phyloP scores from a whole-genome alignment of 1,140 invertebrate species.

The Brachionus plicatilis region DNA sequence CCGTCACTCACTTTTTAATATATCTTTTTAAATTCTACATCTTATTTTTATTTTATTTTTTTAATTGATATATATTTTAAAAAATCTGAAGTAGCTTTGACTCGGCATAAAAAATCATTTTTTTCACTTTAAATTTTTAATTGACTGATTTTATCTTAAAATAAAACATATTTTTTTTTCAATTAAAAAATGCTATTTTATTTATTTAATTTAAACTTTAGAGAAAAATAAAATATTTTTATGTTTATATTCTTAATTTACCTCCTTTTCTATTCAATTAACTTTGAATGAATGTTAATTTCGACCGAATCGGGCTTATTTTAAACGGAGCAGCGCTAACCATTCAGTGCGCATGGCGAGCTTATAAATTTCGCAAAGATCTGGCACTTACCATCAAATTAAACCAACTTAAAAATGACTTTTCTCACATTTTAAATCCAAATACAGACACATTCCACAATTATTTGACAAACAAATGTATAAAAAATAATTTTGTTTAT shows the following conservation, averaged over 20 bases:
- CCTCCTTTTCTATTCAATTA: constrained; percentile 12
- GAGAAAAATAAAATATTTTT: neutral
- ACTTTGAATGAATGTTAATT: constrained; percentile 13
- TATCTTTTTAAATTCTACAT: too few species aligned
- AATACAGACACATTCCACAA: neutral
- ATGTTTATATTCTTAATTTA: neutral
- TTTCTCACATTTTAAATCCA: neutral
- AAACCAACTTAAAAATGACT: neutral
- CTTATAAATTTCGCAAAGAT: neutral
- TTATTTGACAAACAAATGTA: neutral
- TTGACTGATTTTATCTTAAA: too few species aligned
- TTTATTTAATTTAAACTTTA: neutral
- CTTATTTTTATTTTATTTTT: too few species aligned
- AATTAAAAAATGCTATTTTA: neutral
- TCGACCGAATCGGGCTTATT: neutral
- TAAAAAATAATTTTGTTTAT: neutral
- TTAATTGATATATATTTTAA: too few species aligned
- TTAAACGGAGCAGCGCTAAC: neutral
- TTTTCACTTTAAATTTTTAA: too few species aligned
- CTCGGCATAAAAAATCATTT: too few species aligned
- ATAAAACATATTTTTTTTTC: neutral
- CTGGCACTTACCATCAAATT: neutral
- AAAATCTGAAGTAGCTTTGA: too few species aligned
- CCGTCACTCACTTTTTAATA: too few species aligned
- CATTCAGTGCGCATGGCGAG: neutral